Evolutionary conservation across 1,140 invertebrate genomes (phyloP).

Genomic region (fruit fly (Drosophila melanogaster)): Release_6_plus_ISO1_MT NT_037436.4:14712001-14712500

Average conservation of each 20-base stretch:
- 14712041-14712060: conserved; percentile 18
- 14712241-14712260: conserved; percentile 20
- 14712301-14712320: conserved; percentile 8
- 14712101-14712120: conserved; percentile 7
- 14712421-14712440: conserved; percentile 50
- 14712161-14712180: background rate
- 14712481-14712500: conserved; percentile 28
- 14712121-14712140: background rate
- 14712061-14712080: conserved; percentile 6
- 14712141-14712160: background rate
- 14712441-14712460: conserved; percentile 28
- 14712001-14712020: conserved; percentile 16
- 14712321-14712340: conserved; percentile 31
- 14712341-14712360: conserved; percentile 52
- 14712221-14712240: conserved; percentile 13
- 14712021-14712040: conserved; percentile 29
- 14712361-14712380: conserved; percentile 56
- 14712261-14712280: conserved; percentile 20
- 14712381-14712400: conserved; percentile 33
- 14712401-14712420: conserved; percentile 59
- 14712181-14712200: background rate
- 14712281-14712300: conserved; percentile 34
- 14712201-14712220: conserved; percentile 4
- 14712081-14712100: conserved; percentile 3
- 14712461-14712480: conserved; percentile 17